Percentiles rank a stretch among this genome's conserved stretches.
Conservation (phyloP, 2,888 invertebrate species). For the Oxytorus armatus region DNA sequence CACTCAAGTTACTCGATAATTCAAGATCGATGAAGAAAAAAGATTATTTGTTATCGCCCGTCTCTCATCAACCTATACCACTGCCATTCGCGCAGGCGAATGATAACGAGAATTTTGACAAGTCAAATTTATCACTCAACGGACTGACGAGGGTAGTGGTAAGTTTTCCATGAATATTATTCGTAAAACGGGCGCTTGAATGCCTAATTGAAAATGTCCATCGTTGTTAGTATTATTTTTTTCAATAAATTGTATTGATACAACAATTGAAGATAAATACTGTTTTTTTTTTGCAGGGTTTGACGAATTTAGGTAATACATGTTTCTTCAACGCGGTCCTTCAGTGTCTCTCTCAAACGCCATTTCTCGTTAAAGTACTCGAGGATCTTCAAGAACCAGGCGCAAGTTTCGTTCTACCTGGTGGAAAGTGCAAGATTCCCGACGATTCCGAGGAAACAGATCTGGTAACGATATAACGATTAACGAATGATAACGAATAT, state of each 20-base stretch:
- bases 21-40: too few relatives aligned
- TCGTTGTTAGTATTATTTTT: not conserved
- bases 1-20: too few relatives aligned
- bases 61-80: constrained; percentile 60
- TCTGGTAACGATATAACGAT: too few relatives aligned
- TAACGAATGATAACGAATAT: constrained; percentile 6
- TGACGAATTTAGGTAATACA: constrained; percentile 97
- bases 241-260: not conserved
- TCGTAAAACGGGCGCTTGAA: not conserved
- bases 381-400: constrained; percentile 89
- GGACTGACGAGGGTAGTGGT: constrained; percentile 59
- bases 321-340: constrained; percentile 99
- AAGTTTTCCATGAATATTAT: constrained; percentile 19
- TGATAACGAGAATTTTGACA: constrained; percentile 34
- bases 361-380: constrained; percentile 90
- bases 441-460: constrained; percentile 85
- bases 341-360: constrained; percentile 96
- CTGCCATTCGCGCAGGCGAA: constrained; percentile 44
- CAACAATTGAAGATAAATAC: too few relatives aligned
- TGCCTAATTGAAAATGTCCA: not conserved
- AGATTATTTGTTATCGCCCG: constrained; percentile 39
- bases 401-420: constrained; percentile 90
- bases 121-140: constrained; percentile 29
- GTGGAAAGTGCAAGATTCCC: constrained; percentile 87
- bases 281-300: constrained; percentile 87